Base-by-base conservation (phyloP, 1,140 invertebrate species). In the Caenorhabditis briggsae region DNA sequence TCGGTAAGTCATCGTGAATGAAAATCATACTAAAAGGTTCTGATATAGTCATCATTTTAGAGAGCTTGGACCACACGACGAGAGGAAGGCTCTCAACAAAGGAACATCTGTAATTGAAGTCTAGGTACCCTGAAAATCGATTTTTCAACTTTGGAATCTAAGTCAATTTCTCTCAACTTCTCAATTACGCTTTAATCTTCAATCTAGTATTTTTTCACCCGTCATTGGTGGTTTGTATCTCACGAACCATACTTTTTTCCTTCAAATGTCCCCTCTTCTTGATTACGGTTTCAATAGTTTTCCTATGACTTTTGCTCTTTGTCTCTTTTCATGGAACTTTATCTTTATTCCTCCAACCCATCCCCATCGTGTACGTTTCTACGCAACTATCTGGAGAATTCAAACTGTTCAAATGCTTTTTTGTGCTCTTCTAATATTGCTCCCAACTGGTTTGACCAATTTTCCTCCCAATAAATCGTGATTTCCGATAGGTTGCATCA, bases 201-300 rank as follows among this genome's bases (percentile, higher is more conserved):
- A 70, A 70, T 70, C 43, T 78, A 78, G 70, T 78, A 78, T 78
- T 78, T 78, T n/a, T 25, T 11, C 59, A 41, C 65, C 14, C 41
- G 20, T 78, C 46, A 78, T 78, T 78, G 70, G 70, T 78, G 18
- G 33, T 78, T 50, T 78, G 70, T 78, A 78, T 78, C 70, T 78
- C 70, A 78, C 50, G 70, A 78, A 43, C 46, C 50, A n/a, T 18
- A 18, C n/a, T 53, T 23, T 18, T 14, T 11, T 78, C 41, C 46
- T 53, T 70, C 14, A 33, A 43, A 18, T 70, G 0, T 70, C 18
- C 8, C 41, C 64, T n/a, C 14, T 61, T 12, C 8, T 33, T 46
- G 18, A 14, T 20, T 50, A 78, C 70, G 70, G 43, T 78, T 78
- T 41, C 70, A 16, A 23, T 61, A 61, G 59, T 61, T 33, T 33